Evolutionary conservation across 2,888 invertebrate genomes (phyloP), one percentile per base, ranked within the genome.

Genomic region (Caenorhabditis japonica): DNA sequence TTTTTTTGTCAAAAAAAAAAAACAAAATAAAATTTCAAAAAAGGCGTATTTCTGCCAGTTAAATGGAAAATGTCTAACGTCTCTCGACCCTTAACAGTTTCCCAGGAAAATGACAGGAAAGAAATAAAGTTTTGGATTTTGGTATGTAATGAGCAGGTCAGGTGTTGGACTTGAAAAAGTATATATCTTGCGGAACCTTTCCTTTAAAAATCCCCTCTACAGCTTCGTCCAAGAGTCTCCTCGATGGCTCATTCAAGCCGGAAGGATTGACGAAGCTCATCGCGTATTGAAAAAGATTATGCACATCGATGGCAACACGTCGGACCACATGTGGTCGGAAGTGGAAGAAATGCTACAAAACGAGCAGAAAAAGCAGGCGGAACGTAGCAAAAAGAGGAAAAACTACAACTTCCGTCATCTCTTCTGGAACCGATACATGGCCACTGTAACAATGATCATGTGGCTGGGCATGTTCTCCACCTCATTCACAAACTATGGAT

Each of bases 141-240:
- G n/a, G n/a, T n/a, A n/a, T n/a, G n/a, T n/a, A n/a, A n/a, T n/a
- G n/a, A n/a, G n/a, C n/a, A n/a, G n/a, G n/a, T n/a, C n/a, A n/a
- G n/a, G n/a, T n/a, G n/a, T n/a, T n/a, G n/a, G n/a, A n/a, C n/a
- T n/a, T n/a, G n/a, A n/a, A n/a, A n/a, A n/a, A n/a, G n/a, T n/a
- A n/a, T n/a, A n/a, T n/a, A n/a, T n/a, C n/a, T n/a, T n/a, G n/a
- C n/a, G n/a, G n/a, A n/a, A n/a, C n/a, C n/a, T n/a, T n/a, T n/a
- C n/a, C n/a, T n/a, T n/a, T n/a, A n/a, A n/a, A n/a, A n/a, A n/a
- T n/a, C n/a, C n/a, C n/a, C n/a, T n/a, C n/a, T n/a, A n/a, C 51
- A 82, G 80, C 13, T 84, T 82, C 41, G 75, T 84, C 15, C 77
- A 79, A 55, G 85, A 85, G 56, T 80, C 80, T 17, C 85, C 85